phyloP scores from a whole-genome alignment of 2,113 vertebrate genomes.

The Petaurus breviceps region DNA sequence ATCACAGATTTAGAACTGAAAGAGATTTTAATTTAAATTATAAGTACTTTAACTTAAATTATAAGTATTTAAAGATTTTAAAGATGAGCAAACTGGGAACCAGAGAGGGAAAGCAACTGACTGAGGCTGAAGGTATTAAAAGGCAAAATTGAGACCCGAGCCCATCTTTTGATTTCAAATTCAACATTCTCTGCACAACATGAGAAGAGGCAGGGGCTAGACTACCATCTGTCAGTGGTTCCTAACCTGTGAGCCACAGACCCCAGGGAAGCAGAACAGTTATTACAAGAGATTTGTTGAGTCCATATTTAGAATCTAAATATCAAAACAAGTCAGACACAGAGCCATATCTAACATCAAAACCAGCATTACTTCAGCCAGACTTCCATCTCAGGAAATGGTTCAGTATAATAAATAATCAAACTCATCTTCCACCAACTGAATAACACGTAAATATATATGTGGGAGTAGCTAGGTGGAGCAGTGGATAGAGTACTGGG shows the following conservation, averaged over 20 bases:
- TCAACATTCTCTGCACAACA: not conserved
- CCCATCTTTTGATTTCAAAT: too few species aligned
- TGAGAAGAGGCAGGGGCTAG: not conserved
- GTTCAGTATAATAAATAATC: not conserved
- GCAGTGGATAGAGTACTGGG: not conserved
- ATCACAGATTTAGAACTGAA: not conserved
- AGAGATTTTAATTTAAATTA: not conserved
- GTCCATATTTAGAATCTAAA: not conserved
- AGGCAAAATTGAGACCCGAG: too few species aligned
- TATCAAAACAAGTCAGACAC: not conserved
- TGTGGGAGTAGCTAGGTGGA: not conserved
- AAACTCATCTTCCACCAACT: not conserved
- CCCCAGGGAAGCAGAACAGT: not conserved
- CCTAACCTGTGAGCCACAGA: not conserved
- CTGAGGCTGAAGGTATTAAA: too few species aligned
- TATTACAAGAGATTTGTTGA: not conserved
- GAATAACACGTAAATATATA: not conserved
- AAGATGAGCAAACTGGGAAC: not conserved
- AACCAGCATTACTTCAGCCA: not conserved
- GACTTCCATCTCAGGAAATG: not conserved
- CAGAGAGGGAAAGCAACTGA: too few species aligned
- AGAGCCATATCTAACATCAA: not conserved
- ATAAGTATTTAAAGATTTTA: not conserved
- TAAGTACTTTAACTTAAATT: too few species aligned
- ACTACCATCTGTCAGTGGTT: not conserved